phyloP scores from a whole-genome alignment of 1,140 invertebrate genomes.

The Drosophila busckii region DNA sequence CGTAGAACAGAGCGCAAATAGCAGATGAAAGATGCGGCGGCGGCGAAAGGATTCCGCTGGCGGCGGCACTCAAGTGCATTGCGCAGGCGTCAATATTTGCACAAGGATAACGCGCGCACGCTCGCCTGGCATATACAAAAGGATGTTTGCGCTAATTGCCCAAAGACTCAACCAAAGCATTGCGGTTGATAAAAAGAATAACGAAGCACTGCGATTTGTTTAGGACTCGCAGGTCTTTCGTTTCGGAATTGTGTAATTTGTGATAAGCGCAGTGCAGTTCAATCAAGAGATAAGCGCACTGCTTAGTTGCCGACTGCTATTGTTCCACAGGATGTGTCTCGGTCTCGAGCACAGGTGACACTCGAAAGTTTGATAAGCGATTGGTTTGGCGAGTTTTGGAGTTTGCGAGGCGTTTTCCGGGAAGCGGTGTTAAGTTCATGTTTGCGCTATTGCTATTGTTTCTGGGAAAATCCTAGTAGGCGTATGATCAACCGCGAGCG shows the following conservation, averaged over 20 bases:
- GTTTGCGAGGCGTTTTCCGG: conserved; percentile 57
- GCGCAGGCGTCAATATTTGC: conserved; percentile 66
- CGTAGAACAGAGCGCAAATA: conserved; percentile 14
- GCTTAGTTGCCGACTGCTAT: no score
- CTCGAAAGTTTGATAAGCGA: conserved; percentile 46
- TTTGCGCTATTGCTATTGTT: conserved; percentile 62
- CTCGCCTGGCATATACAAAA: conserved; percentile 38
- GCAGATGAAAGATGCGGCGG: conserved; percentile 53
- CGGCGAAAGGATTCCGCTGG: conserved; percentile 58
- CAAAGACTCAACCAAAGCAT: conserved; percentile 33
- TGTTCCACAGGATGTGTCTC: conserved; percentile 54
- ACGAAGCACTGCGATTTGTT: conserved; percentile 42
- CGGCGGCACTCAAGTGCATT: conserved; percentile 54
- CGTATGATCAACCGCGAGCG: conserved; percentile 1
- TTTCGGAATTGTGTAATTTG: conserved; percentile 41
- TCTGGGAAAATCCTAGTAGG: conserved; percentile 52
- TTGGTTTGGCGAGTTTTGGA: conserved; percentile 11
- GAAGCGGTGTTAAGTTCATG: conserved; percentile 66
- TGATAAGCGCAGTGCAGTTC: conserved; percentile 57
- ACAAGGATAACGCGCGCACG: conserved; percentile 59
- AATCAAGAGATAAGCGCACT: conserved; percentile 63
- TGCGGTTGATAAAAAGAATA: conserved; percentile 58
- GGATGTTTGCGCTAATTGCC: conserved; percentile 68
- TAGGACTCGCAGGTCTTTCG: conserved; percentile 39
- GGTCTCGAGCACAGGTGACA: conserved; percentile 52